Percentiles rank a stretch among this genome's conserved stretches.
phyloP scores from a whole-genome alignment of 2,888 invertebrate genomes.

The Tuta absoluta region DNA sequence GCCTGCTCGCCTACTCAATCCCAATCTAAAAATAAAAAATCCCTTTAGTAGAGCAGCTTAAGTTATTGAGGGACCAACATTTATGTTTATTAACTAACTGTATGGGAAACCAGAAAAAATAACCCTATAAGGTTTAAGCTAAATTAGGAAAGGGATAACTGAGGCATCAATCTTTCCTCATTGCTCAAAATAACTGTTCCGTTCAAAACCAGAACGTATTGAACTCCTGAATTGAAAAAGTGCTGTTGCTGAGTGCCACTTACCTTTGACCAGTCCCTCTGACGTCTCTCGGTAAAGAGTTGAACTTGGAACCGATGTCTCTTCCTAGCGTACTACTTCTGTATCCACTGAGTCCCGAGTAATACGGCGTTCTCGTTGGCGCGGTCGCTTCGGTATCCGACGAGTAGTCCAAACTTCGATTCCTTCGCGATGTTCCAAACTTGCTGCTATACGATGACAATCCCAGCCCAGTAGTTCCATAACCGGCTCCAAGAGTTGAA shows the following conservation, averaged over 20 bases:
- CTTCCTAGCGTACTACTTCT: slow-evolving; percentile 78
- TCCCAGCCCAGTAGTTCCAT: slow-evolving; percentile 70
- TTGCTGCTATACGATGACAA: slow-evolving; percentile 71
- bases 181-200: too few species aligned
- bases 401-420: slow-evolving; percentile 93
- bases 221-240: too few species aligned
- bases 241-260: slow-evolving; percentile 35
- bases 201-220: too few species aligned
- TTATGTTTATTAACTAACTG: too few species aligned
- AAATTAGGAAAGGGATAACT: too few species aligned
- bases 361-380: slow-evolving; percentile 87
- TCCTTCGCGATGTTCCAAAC: slow-evolving; percentile 86
- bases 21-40: slow-evolving; percentile 52
- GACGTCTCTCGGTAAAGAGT: slow-evolving; percentile 86
- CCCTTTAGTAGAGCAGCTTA: background rate
- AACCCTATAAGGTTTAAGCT: too few species aligned
- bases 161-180: too few species aligned
- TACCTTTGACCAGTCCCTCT: slow-evolving; percentile 83
- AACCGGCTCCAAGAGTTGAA: slow-evolving; percentile 64
- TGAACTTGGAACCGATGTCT: slow-evolving; percentile 85
- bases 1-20: slow-evolving; percentile 68
- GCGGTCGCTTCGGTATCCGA: slow-evolving; percentile 97
- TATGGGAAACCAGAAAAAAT: too few species aligned
- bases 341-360: slow-evolving; percentile 82
- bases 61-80: too few species aligned